phyloP scores from a whole-genome alignment of 2,888 invertebrate species.

The Machimus atricapillus region DNA sequence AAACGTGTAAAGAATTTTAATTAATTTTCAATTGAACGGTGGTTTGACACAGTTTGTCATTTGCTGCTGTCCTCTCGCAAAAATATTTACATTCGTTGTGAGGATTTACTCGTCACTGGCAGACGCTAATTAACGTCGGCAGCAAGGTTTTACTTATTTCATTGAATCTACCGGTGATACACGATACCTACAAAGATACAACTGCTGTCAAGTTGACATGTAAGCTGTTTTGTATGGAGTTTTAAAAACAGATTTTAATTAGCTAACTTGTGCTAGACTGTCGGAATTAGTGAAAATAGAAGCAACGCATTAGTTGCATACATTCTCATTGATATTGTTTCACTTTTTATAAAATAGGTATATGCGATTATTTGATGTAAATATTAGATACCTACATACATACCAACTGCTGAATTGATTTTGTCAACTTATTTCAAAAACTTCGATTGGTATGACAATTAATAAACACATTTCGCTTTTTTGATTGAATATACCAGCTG shows the following conservation, averaged over 20 bases:
- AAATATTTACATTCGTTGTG: background rate
- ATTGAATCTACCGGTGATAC: background rate
- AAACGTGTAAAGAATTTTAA: slow-evolving; percentile 31
- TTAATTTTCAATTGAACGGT: background rate
- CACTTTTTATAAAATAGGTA: background rate
- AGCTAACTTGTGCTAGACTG: background rate
- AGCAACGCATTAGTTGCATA: background rate
- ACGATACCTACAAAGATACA: background rate
- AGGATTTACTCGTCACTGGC: background rate
- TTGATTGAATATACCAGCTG: too few species aligned
- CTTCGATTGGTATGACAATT: too few species aligned
- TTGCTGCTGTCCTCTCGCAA: background rate
- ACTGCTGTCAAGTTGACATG: background rate
- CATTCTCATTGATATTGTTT: background rate
- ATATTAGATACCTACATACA: too few species aligned
- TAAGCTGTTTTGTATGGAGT: background rate
- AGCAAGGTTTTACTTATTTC: background rate
- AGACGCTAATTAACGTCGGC: background rate
- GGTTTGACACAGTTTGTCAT: slow-evolving; percentile 7
- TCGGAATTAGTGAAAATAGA: background rate
- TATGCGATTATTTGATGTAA: too few species aligned
- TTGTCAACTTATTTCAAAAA: too few species aligned
- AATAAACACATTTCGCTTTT: too few species aligned
- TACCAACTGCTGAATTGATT: too few species aligned
- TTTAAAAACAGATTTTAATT: background rate